A percentile compares a stretch with the other conserved stretches of the same genome.
Evolutionary conservation across 2,797 vertebrate species (phyloP).

Genomic region (Phalanger gymnotis): DNA sequence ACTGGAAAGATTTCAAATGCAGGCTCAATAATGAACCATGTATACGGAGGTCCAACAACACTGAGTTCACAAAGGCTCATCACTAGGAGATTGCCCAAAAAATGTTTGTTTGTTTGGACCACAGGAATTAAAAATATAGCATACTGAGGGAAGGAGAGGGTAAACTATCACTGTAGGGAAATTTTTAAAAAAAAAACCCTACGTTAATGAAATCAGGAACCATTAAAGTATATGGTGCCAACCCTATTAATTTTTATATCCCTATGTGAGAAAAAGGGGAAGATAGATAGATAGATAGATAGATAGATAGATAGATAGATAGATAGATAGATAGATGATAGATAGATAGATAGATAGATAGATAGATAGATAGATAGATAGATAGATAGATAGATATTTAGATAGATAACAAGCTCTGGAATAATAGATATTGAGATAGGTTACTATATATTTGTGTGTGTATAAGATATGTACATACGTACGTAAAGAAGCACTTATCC

Average conservation of each 20-base stretch:
- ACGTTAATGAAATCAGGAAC: background rate
- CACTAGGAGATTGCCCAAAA: background rate
- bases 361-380: no score
- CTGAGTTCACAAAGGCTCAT: background rate
- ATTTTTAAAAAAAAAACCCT: no score
- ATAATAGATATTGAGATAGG: no score
- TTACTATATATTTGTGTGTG: background rate
- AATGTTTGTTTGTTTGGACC: background rate
- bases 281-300: background rate
- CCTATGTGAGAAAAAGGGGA: background rate
- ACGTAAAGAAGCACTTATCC: background rate
- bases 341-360: no score
- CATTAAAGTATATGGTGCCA: background rate
- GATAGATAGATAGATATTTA: no score
- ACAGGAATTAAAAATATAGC: background rate
- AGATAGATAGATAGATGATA: no score
- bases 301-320: accelerated
- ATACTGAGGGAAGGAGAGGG: background rate
- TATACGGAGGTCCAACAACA: background rate
- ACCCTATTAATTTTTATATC: background rate
- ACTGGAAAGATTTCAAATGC: background rate
- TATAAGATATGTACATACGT: background rate
- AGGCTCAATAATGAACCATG: background rate
- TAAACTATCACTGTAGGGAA: background rate
- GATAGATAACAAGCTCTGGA: no score